A percentile compares a stretch with the other conserved stretches of the same genome.
These are phyloP conservation scores for Dromius quadrimaculatus DNA, from an alignment of 2,888 invertebrate species.

Conservation along the genomic window DNA sequence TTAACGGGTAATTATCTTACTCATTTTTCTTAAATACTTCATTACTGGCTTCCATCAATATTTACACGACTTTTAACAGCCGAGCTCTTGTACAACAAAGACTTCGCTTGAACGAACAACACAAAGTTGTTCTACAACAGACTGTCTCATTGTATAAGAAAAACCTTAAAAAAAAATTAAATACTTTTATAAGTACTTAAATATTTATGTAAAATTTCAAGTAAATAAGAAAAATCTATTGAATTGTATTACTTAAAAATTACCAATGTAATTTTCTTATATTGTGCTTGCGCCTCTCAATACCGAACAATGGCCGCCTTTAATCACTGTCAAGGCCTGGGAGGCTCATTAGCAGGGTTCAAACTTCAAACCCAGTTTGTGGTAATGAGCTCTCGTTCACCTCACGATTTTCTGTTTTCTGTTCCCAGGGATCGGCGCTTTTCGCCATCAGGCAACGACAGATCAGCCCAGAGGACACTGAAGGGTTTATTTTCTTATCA, in stretches of 20 bases:
- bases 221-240: too few species aligned
- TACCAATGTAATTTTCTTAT: not conserved
- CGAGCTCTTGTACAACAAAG: conserved; percentile 5
- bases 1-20: too few species aligned
- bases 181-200: too few species aligned
- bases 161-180: too few species aligned
- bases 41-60: conserved; percentile 6
- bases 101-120: not conserved
- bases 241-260: too few species aligned
- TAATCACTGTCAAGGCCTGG: conserved; percentile 28
- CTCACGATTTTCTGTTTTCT: not conserved
- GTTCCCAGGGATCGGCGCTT: conserved; percentile 75
- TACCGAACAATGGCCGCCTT: conserved; percentile 12
- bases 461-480: conserved; percentile 80
- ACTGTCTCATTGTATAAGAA: not conserved
- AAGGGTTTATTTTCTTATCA: conserved; percentile 82
- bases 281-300: not conserved
- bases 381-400: conserved; percentile 22
- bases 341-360: conserved; percentile 31
- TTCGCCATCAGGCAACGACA: conserved; percentile 85
- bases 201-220: too few species aligned
- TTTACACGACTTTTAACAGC: conserved; percentile 23
- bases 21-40: not conserved
- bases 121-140: too few species aligned
- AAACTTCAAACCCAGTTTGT: not conserved